Evolutionary conservation across 2,797 vertebrate species (phyloP), one percentile per base, ranked within the genome.

Genomic region (Cacajao melanocephalus): DNA sequence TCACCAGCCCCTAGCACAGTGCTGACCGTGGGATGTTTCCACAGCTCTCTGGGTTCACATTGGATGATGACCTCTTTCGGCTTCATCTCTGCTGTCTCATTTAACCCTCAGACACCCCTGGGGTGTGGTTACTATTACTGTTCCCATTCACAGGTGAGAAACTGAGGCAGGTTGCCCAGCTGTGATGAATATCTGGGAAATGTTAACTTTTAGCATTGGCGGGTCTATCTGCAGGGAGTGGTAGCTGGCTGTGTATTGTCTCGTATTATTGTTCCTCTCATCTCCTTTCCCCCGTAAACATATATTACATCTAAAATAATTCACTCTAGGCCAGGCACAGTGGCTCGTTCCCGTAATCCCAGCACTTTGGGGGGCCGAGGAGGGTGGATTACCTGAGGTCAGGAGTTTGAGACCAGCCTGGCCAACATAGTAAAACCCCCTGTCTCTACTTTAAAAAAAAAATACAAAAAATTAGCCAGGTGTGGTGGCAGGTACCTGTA

Each of bases 201-300:
- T 14, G 44, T 33, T 30, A 13, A 4, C 20, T 2, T 4, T 2
- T 17, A 8, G 64, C 64, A n/a, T 19, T 67, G 7, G 7, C 0
- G 24, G 57, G 41, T 5, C 4, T 46, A 0, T 20, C 2, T 13
- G 2, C n/a, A 48, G 58, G 13, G 44, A 22, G 6, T 20, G 36
- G 0, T 2, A 0, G 12, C 46, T 15, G 17, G 67, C 44, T 14
- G 4, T 4, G 17, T 12, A 1, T 1, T 1, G 19, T 17, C 64
- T 8, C 17, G 7, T 20, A 1, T 14, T 10, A 22, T 61, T 10
- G 17, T 11, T 58, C 7, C 12, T 33, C 33, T 17, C 36, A 28
- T 7, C 48, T 28, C 39, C 36, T n/a, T 28, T 50, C 73, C 30
- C 20, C 48, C 22, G 57, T 22, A n/a, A 22, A 44, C 14, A 33